Evolutionary conservation across 2,888 invertebrate species (phyloP).

Genomic region (Ophraella communa): DNA sequence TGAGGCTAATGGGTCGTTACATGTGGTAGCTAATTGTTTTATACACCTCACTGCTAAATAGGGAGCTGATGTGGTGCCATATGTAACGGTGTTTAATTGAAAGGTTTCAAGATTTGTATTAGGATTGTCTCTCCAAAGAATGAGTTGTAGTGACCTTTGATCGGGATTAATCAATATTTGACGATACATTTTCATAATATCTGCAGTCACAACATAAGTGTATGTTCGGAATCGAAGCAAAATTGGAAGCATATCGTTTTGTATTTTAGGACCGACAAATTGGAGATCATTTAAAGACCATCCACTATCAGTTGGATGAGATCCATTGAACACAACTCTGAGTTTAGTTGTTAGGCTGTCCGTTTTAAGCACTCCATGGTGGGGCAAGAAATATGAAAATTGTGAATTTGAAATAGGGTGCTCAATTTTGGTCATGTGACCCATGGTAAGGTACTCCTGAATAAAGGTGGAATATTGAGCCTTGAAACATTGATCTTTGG

Average conservation of each 20-base stretch:
- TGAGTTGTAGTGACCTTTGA: slow-evolving; percentile 14
- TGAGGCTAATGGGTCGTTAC: slow-evolving; percentile 1
- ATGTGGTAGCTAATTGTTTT: slow-evolving; percentile 8
- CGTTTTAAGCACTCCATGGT: slow-evolving; percentile 22
- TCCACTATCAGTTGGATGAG: slow-evolving; percentile 6
- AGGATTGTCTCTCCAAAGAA: slow-evolving; percentile 20
- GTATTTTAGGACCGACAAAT: slow-evolving; percentile 22
- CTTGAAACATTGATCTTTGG: neutral
- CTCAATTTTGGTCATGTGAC: slow-evolving; percentile 28
- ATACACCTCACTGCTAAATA: slow-evolving; percentile 23
- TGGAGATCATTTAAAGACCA: too few relatives aligned
- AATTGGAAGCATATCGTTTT: slow-evolving; percentile 13
- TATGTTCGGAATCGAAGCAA: slow-evolving; percentile 15
- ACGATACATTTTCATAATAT: slow-evolving; percentile 23
- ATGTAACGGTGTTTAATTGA: slow-evolving; percentile 25
- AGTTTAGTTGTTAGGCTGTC: slow-evolving; percentile 15
- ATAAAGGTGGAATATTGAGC: too few relatives aligned
- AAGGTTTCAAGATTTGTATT: slow-evolving; percentile 3
- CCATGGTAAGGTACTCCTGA: slow-evolving; percentile 10
- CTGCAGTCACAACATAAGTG: slow-evolving; percentile 21
- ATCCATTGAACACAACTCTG: slow-evolving; percentile 17
- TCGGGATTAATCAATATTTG: slow-evolving; percentile 8
- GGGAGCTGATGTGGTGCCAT: slow-evolving; percentile 19
- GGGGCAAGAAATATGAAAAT: slow-evolving; percentile 12
- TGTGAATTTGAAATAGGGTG: neutral